A percentile compares a stretch with the other conserved stretches of the same genome.
These are phyloP conservation scores for Rhamnusium bicolor DNA, from an alignment of 2,888 invertebrate genomes.

Conservation along the genomic window DNA sequence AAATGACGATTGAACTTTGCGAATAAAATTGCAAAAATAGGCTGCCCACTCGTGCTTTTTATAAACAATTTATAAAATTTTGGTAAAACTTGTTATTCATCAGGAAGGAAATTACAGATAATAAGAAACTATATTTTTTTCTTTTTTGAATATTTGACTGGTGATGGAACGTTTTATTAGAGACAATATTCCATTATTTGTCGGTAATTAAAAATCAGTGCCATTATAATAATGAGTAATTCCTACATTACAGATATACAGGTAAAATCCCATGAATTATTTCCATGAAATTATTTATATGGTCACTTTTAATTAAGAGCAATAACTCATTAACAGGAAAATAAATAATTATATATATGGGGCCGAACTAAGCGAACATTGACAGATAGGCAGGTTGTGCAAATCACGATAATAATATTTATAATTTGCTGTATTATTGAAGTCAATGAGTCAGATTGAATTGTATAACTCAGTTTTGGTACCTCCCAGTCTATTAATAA, in stretches of 20 bases:
- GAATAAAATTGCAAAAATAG: no score
- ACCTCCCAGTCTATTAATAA: not conserved
- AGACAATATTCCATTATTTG: no score
- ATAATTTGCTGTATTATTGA: slow-evolving; percentile 38
- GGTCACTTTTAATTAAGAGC: not conserved
- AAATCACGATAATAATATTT: slow-evolving; percentile 52
- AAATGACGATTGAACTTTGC: no score
- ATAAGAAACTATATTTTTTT: no score
- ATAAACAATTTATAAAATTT: no score
- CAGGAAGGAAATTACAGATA: no score
- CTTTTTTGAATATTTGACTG: no score
- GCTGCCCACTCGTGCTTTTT: no score
- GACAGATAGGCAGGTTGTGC: slow-evolving; percentile 53
- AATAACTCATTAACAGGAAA: not conserved
- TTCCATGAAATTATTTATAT: not conserved
- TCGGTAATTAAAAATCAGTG: not conserved
- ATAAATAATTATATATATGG: not conserved
- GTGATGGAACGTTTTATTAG: no score
- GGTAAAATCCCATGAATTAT: not conserved
- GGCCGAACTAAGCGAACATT: slow-evolving; percentile 38
- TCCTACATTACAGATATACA: not conserved
- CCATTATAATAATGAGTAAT: not conserved
- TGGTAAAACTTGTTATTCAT: no score
- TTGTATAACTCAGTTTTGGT: not conserved
- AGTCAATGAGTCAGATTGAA: slow-evolving; percentile 1